Conservation (phyloP, 2,797 vertebrate species). For the Tragopan temminckii region DNA sequence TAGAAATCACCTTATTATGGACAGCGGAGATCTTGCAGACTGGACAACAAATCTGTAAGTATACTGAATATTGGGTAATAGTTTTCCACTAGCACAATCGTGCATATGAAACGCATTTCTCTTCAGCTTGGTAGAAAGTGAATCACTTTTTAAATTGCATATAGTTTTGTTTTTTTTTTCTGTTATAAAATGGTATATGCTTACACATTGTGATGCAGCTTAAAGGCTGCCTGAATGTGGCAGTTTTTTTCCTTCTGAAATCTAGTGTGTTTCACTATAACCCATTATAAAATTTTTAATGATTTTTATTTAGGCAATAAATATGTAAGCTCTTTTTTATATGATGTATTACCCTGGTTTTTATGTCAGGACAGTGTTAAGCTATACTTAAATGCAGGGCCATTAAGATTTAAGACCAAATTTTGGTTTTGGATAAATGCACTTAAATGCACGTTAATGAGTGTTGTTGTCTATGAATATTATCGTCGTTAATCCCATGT, state of each 20-base stretch:
- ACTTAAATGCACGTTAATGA: neutral
- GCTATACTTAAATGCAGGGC: neutral
- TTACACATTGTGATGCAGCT: neutral
- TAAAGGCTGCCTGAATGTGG: neutral
- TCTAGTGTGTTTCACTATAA: neutral
- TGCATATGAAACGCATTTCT: neutral
- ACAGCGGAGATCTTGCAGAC: slow-evolving; percentile 68
- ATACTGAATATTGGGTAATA: neutral
- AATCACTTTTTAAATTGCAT: neutral
- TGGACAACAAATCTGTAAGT: slow-evolving; percentile 81
- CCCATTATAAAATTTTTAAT: neutral
- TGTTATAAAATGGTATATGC: neutral
- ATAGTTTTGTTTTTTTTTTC: neutral
- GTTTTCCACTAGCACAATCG: neutral
- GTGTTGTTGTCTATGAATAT: neutral
- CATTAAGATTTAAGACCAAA: neutral
- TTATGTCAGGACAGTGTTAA: neutral
- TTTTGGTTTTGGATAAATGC: neutral
- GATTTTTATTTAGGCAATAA: neutral
- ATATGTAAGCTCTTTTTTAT: neutral
- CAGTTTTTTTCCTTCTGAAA: neutral
- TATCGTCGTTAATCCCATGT: neutral
- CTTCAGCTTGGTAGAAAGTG: neutral
- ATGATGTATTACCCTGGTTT: neutral
- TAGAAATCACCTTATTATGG: slow-evolving; percentile 79